A percentile compares a stretch with the other conserved stretches of the same genome.
Evolutionary conservation across 2,888 invertebrate genomes (phyloP).

Genomic region (Dione vanillae): DNA sequence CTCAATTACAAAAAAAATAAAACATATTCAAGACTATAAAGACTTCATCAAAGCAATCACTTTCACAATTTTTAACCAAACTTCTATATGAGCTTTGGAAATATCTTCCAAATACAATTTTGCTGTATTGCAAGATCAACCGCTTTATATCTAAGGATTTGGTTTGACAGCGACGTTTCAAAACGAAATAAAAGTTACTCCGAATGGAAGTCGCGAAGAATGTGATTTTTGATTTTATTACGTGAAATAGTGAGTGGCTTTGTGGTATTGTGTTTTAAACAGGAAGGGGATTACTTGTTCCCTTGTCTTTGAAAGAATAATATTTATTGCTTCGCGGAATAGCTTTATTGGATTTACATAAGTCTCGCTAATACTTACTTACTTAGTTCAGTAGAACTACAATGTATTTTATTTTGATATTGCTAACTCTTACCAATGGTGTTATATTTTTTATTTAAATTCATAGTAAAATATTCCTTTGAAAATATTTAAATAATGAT

Average conservation of each 20-base stretch:
- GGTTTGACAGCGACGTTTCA: slow-evolving; percentile 65
- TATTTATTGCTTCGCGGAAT: slow-evolving; percentile 12
- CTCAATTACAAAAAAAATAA: too few species aligned
- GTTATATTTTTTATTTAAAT: neutral
- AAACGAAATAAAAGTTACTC: slow-evolving; percentile 59
- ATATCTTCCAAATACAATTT: slow-evolving; percentile 66
- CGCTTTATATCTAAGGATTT: slow-evolving; percentile 63
- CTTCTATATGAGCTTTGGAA: slow-evolving; percentile 52
- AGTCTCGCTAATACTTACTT: slow-evolving; percentile 6
- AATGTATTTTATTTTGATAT: slow-evolving; percentile 15
- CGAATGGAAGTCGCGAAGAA: slow-evolving; percentile 43
- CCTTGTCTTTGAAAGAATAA: slow-evolving; percentile 16
- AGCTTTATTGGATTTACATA: slow-evolving; percentile 19
- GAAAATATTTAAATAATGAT: neutral
- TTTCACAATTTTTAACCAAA: slow-evolving; percentile 27
- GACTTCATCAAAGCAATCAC: slow-evolving; percentile 9
- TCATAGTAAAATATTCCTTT: neutral
- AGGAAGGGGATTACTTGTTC: slow-evolving; percentile 21
- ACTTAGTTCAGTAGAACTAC: neutral
- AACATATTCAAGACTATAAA: neutral
- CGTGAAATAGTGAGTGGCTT: slow-evolving; percentile 35
- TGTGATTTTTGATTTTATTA: slow-evolving; percentile 43
- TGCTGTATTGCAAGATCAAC: slow-evolving; percentile 58
- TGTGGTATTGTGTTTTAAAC: slow-evolving; percentile 31
- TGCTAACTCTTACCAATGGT: neutral